Base-by-base conservation (phyloP, 23 tunicate species). In the Diplosoma virens region DNA sequence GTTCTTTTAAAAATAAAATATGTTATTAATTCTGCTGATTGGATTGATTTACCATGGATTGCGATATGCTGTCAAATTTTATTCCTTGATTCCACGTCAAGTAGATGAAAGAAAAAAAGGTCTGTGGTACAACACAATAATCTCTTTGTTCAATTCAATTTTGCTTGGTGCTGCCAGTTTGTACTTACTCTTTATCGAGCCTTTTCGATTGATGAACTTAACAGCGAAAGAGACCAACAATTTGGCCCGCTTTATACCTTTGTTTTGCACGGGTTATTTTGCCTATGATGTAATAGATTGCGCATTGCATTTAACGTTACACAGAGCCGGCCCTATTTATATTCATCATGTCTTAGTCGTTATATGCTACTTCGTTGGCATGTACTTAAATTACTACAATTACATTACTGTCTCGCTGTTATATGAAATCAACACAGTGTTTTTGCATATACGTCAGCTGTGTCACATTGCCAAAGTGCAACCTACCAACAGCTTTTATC, bases 341-440 rank as follows among this genome's bases (percentile, higher is more conserved):
- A 11, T 64, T 3, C 71, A 64, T 27, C 71, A 64, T 23, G 37
- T 35, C 3, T n/a, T 64, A 6, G 34, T 64, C 4, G 9, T 27
- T 6, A 35, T 64, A 35, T 64, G 37, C 14, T 64, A 29, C 29
- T 30, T 30, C 3, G 71, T 64, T 27, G 37, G 37, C 4, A 31
- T 64, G 16, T 29, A 6, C 34, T 5, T 64, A 6, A 35, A 64
- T 31, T 64, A 64, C 29, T 30, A 29, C 37, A 64, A 64, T 31
- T 64, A 29, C n/a, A 31, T 64, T 11, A 64, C 37, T 4, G 71
- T 64, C 6, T 64, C 71, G 14, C n/a, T 64, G 33, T 27, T 64
- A 5, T 64, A 31, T 27, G 71, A 64, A 64, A 64, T 64, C 29
- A 64, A 31, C n/a, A 29, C 71, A 3, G 36, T 64, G 11, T 64